Evolutionary conservation across 1,140 invertebrate species (phyloP).

Genomic region (Drosophila kohkoa): DNA sequence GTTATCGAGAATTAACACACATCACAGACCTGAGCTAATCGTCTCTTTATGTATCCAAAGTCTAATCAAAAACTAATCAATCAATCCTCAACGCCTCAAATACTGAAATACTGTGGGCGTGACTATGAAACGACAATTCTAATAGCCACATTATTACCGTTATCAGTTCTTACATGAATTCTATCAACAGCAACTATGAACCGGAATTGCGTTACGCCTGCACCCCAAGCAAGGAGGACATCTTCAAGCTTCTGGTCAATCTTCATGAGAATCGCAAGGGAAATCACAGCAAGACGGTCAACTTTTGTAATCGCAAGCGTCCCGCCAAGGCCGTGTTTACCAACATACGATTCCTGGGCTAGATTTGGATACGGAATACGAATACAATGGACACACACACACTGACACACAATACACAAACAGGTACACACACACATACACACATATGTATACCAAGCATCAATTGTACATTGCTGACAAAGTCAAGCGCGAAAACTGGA

Average conservation of each 20-base stretch:
- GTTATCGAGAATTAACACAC: conserved; percentile 14
- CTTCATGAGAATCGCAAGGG: conserved; percentile 87
- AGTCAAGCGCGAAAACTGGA: conserved; percentile 69
- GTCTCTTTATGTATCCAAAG: conserved; percentile 10
- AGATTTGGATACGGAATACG: conserved; percentile 22
- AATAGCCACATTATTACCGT: conserved; percentile 76
- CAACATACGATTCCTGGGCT: conserved; percentile 88
- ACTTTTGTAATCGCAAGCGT: conserved; percentile 88
- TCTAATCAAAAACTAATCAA: conserved; percentile 33
- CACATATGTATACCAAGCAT: conserved; percentile 79
- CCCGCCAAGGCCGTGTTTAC: conserved; percentile 87
- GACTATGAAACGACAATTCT: conserved; percentile 64
- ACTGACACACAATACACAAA: conserved; percentile 34
- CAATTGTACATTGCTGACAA: conserved; percentile 79
- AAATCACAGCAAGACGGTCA: conserved; percentile 86
- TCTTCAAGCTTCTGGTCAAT: conserved; percentile 87
- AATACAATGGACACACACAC: conserved; percentile 8
- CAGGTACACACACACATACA: conserved; percentile 41
- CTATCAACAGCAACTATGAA: conserved; percentile 85
- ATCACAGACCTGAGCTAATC: conserved; percentile 35
- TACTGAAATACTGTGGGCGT: conserved; percentile 32
- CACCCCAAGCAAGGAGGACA: conserved; percentile 87
- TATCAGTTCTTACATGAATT: conserved; percentile 84
- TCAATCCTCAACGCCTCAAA: conserved; percentile 21
- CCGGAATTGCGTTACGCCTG: conserved; percentile 87